phyloP scores from a whole-genome alignment of 2,113 vertebrate species.

The Tachysurus vachellii region DNA sequence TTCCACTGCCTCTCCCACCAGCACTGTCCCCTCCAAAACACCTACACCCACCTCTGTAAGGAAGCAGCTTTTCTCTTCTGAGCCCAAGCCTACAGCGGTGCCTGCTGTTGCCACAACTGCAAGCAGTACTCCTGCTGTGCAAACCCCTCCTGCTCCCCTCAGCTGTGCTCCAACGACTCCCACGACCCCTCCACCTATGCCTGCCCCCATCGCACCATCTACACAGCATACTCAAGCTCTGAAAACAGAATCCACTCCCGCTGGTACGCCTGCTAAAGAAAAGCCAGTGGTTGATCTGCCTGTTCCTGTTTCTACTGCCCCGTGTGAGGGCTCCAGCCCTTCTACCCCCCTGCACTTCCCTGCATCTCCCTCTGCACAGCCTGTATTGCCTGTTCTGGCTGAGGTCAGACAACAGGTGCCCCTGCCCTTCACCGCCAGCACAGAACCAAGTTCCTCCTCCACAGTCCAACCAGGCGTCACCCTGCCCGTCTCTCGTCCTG shows the following conservation, averaged over 20 bases:
- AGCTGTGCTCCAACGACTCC: constrained; percentile 65
- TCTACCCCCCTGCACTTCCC: constrained; percentile 67
- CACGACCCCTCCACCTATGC: constrained; percentile 75
- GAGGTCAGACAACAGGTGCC: constrained; percentile 78
- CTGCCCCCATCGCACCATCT: constrained; percentile 69
- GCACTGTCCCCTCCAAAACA: constrained; percentile 69
- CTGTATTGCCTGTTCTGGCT: constrained; percentile 64
- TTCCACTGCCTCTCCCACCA: constrained; percentile 73
- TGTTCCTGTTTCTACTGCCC: constrained; percentile 61
- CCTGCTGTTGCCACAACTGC: constrained; percentile 72
- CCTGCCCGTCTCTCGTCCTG: constrained; percentile 74
- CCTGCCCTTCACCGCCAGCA: constrained; percentile 79
- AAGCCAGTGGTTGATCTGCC: constrained; percentile 72
- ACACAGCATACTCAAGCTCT: constrained; percentile 71
- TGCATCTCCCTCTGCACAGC: constrained; percentile 46
- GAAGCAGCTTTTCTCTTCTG: constrained; percentile 90
- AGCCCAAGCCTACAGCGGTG: constrained; percentile 77
- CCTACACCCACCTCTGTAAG: constrained; percentile 89
- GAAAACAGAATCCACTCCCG: constrained; percentile 79
- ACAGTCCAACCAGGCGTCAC: constrained; percentile 66
- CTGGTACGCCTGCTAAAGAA: constrained; percentile 78
- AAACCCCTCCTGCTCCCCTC: constrained; percentile 68
- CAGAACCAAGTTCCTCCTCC: constrained; percentile 76
- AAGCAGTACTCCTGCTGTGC: constrained; percentile 73
- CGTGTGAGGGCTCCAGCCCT: constrained; percentile 69